Base-by-base conservation (phyloP, 1,140 invertebrate genomes). In the Pachypeltis micranthus region DNA sequence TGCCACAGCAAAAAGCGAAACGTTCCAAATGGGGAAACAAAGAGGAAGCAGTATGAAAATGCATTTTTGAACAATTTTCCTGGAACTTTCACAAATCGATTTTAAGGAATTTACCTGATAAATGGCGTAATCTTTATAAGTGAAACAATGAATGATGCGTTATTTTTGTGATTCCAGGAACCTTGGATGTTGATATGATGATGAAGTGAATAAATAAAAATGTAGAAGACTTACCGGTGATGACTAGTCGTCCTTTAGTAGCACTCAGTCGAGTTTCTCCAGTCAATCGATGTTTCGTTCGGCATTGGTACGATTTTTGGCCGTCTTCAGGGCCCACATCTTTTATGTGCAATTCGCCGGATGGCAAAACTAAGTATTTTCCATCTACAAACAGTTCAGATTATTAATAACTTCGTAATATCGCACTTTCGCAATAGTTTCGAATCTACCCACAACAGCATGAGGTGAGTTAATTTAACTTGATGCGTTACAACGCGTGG, bases 241-340 rank as follows among this genome's bases (percentile, higher is more conserved):
- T 93, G 75, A 95, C 91, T 63, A 97, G 80, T 71, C 91, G 81
- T 76, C 92, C 92, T 74, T 95, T 95, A 34, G 91, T 92, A 44
- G 91, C 90, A 71, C 92, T 96, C 63, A 93, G 79, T 74, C 91
- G 82, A 65, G 91, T 93, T 80, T 96, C 92, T 69, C 91, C 90
- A 69, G 93, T 94, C 31, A 96, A 81, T 68, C 91, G 83, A 75
- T 96, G 93, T 73, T 91, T 91, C 44, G 93, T 96, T 69, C 91
- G 83, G 75, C 94, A 98, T 73, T 93, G 90, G 72, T 92, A 95
- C 64, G 86, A 89, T 76, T 94, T 94, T 75, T 91, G 92, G 63
- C 91, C 91, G 76, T 95, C 92, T 74, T 93, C 91, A 65, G 89
- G 89, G 74, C 88, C 90, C 59, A 94, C 92, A 77, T 94, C 91